phyloP scores from a whole-genome alignment of 2,888 invertebrate genomes.

The Eilema caniola region DNA sequence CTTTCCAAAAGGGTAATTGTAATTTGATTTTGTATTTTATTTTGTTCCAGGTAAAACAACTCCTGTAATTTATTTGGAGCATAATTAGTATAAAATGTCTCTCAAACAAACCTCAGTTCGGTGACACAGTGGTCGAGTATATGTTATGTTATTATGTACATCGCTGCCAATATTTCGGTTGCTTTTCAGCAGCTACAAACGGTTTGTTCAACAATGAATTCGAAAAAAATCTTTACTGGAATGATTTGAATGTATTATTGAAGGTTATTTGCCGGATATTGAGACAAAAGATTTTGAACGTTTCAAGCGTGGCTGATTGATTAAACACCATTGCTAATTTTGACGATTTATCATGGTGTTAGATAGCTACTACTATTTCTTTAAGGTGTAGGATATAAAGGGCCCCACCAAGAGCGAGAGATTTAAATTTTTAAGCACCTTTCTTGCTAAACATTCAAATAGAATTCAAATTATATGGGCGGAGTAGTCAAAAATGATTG shows the following conservation, averaged over 20 bases:
- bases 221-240: background rate
- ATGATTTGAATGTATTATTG: too few relatives aligned
- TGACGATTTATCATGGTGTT: background rate
- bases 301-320: background rate
- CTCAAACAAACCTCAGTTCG: background rate
- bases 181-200: background rate
- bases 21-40: background rate
- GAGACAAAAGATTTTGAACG: background rate
- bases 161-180: background rate
- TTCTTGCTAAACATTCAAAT: too few relatives aligned
- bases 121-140: too few relatives aligned
- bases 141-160: background rate
- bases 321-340: background rate
- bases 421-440: too few relatives aligned
- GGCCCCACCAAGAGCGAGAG: too few relatives aligned
- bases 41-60: background rate
- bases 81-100: background rate
- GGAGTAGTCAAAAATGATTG: too few relatives aligned
- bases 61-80: too few relatives aligned
- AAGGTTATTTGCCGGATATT: background rate
- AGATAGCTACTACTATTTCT: too few relatives aligned
- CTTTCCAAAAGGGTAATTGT: too few relatives aligned
- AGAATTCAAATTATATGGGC: too few relatives aligned
- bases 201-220: background rate
- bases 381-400: background rate